phyloP scores from a whole-genome alignment of 2,888 invertebrate species.

The Hecatera dysodea region DNA sequence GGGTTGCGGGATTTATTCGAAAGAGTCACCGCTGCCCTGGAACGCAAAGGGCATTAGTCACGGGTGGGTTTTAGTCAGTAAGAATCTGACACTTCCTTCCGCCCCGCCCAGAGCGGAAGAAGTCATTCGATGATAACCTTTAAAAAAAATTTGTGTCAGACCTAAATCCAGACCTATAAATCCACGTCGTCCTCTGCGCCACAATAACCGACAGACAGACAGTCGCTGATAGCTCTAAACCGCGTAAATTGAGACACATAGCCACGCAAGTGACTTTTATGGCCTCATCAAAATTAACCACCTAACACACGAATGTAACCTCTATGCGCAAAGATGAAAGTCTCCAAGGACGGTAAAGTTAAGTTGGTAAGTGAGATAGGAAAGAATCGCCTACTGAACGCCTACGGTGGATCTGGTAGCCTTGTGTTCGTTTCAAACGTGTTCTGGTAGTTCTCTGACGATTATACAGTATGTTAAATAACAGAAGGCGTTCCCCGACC shows the following conservation, averaged over 20 bases:
- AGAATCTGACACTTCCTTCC: no score
- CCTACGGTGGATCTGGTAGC: conserved; percentile 31
- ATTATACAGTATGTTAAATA: conserved; percentile 1
- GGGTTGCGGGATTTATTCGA: no score
- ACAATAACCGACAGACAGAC: conserved; percentile 16
- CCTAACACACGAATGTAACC: conserved; percentile 29
- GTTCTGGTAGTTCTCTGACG: conserved; percentile 40
- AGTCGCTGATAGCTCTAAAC: conserved; percentile 34
- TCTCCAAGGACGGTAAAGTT: conserved; percentile 2
- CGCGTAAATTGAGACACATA: conserved; percentile 62
- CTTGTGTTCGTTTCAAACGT: conserved; percentile 45
- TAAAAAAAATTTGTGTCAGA: no score
- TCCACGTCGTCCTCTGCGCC: conserved; percentile 17
- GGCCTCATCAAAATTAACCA: conserved; percentile 22
- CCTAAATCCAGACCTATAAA: background rate
- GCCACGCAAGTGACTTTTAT: conserved; percentile 57
- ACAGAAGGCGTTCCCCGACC: no score
- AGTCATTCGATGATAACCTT: no score
- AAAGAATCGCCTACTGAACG: conserved; percentile 58
- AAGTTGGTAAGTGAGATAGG: conserved; percentile 41
- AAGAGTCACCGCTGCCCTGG: no score
- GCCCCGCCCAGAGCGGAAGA: no score
- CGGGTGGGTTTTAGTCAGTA: no score
- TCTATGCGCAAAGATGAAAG: background rate
- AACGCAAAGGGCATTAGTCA: no score